phyloP scores from a whole-genome alignment of 1,140 invertebrate genomes.

The Drosophila sp. region DNA sequence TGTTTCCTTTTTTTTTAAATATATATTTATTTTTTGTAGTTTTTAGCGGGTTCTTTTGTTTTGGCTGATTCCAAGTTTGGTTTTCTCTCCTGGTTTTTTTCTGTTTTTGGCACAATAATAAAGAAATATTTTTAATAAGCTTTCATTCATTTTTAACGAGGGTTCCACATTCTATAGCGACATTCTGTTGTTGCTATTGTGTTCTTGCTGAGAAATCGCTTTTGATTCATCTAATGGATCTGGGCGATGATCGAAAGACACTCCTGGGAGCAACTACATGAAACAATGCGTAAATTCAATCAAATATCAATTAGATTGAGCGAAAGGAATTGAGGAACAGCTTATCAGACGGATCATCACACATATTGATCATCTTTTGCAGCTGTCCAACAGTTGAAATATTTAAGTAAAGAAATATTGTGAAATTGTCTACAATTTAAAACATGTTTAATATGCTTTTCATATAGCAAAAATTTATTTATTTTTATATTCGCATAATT shows the following conservation, averaged over 20 bases:
- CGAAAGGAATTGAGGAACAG: neutral
- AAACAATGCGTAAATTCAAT: conserved; percentile 58
- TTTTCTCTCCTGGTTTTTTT: conserved; percentile 31
- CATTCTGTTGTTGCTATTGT: conserved; percentile 61
- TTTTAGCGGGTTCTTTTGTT: conserved; percentile 41
- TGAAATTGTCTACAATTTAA: no score
- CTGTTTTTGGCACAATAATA: conserved; percentile 63
- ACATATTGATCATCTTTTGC: neutral
- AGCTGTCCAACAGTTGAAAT: no score
- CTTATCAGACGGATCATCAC: neutral
- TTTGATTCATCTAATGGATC: conserved; percentile 83
- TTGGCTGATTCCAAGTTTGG: conserved; percentile 25
- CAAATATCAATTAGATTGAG: conserved; percentile 59
- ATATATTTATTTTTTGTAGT: conserved; percentile 38
- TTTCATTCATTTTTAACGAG: conserved; percentile 83
- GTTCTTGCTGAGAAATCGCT: conserved; percentile 39
- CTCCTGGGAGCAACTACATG: conserved; percentile 56
- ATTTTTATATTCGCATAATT: no score
- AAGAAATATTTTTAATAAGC: conserved; percentile 83
- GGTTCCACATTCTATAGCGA: conserved; percentile 76
- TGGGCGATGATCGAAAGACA: conserved; percentile 49
- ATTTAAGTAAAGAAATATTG: no score
- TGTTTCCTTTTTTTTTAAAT: conserved; percentile 45
- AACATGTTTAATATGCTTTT: no score
- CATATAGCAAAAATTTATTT: no score